Conservation (phyloP, 2,797 vertebrate genomes). For the Falco columbarius region DNA sequence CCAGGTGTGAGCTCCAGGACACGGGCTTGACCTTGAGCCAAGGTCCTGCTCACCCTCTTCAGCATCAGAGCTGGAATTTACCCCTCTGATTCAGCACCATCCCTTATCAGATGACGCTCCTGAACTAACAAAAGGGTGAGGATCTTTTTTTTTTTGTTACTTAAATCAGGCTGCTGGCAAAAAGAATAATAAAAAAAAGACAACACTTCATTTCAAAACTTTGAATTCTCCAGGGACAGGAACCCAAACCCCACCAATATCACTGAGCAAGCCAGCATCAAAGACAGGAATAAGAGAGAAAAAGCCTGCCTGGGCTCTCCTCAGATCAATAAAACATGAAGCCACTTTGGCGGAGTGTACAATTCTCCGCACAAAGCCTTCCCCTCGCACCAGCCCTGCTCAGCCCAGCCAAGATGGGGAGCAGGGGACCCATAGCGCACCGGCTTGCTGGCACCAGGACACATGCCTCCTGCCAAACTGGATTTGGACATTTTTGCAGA, state of each 20-base stretch:
- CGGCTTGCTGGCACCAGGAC: background rate
- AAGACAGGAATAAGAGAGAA: background rate
- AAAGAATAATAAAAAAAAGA: background rate
- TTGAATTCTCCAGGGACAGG: background rate
- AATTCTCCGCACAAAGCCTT: background rate
- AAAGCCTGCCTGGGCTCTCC: background rate
- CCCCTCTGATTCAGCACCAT: background rate
- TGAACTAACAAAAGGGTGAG: background rate
- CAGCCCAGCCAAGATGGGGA: background rate
- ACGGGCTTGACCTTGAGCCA: fast-evolving
- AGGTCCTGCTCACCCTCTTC: background rate
- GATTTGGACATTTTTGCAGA: background rate
- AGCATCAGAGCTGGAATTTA: fast-evolving
- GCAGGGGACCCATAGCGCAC: background rate
- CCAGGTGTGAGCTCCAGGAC: background rate
- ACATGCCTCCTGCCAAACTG: background rate
- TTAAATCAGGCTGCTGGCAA: no score
- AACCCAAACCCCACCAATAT: fast-evolving
- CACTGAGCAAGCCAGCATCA: background rate
- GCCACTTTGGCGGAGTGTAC: background rate
- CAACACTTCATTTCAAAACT: background rate
- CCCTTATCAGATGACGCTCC: background rate
- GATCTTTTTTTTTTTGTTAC: background rate
- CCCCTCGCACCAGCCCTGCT: background rate
- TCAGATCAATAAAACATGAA: background rate